Base-by-base conservation (phyloP, 37 sponge, comb jelly and placozoan genomes). In the Hexactinellida sp. region DNA sequence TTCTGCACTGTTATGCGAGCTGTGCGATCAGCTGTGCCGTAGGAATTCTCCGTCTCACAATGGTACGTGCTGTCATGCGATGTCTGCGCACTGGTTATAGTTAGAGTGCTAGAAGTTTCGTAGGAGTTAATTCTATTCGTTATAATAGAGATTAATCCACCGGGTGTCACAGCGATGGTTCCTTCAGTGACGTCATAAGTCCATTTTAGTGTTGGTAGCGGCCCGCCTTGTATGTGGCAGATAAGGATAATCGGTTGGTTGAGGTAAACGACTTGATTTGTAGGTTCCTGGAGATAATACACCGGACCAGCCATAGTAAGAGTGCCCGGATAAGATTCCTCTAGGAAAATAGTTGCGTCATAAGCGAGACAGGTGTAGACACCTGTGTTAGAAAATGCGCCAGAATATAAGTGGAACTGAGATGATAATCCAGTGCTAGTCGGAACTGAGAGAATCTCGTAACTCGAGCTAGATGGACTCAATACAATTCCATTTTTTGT, bases 341-440 rank as follows among this genome's bases (percentile, higher is more conserved):
- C 76, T 63, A 25, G 76, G 21, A 63, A n/a, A n/a, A 63, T 28
- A 63, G 21, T 32, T 3, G 3, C 76, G 5, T n/a, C 5, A 28
- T 63, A 63, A 63, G 76, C 76, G 3, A 63, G 76, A n/a, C 76
- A 63, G 1, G 76, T 63, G 76, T 63, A 63, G 76, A 63, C 76
- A 63, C 76, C 76, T 25, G 76, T 63, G 76, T 63, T 63, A 63
- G 76, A 3, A 28, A 63, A 63, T 63, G 5, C 76, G 28, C 76
- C 76, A n/a, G 76, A 63, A n/a, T 32, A 63, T 63, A 63, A 21
- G 34, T 63, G 76, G 76, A 63, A 63, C 3, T 25, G 21, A 7
- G 76, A 63, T 32, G 76, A 25, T n/a, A 63, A 23, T 32, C 76
- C 76, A 7, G 21, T 23, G 5, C 30, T n/a, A 25, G 34, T 63